Conservation (phyloP, 2,797 vertebrate species). For the Argya squamiceps region DNA sequence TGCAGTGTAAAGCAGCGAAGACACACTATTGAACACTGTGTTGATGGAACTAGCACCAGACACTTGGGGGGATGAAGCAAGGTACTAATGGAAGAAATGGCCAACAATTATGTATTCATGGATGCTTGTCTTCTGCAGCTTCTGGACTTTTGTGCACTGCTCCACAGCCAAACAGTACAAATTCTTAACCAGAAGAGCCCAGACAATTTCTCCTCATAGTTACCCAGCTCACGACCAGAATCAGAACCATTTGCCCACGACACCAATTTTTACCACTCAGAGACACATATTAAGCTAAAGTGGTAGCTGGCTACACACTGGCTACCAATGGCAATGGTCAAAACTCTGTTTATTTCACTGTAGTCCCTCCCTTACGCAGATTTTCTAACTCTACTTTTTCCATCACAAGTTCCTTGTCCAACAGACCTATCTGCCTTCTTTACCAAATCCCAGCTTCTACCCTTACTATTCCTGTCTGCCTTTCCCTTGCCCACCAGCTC, state of each 20-base stretch:
- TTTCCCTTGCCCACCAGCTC: background rate
- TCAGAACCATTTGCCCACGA: background rate
- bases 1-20: background rate
- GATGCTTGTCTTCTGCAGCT: background rate
- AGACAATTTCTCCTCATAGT: accelerated
- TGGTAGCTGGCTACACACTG: accelerated
- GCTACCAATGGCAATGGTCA: background rate
- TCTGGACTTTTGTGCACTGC: background rate
- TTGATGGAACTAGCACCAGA: background rate
- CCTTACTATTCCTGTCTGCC: background rate
- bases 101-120: background rate
- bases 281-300: background rate
- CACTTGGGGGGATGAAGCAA: background rate
- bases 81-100: background rate
- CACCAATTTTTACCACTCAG: background rate
- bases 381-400: background rate
- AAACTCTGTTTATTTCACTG: background rate
- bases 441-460: background rate
- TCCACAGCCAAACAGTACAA: background rate
- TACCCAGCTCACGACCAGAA: background rate
- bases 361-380: background rate
- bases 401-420: background rate
- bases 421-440: background rate
- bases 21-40: background rate
- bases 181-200: background rate